These are phyloP conservation scores for Elymnias hypermnestra DNA, from an alignment of 1,140 invertebrate genomes.

Conservation along the genomic window DNA sequence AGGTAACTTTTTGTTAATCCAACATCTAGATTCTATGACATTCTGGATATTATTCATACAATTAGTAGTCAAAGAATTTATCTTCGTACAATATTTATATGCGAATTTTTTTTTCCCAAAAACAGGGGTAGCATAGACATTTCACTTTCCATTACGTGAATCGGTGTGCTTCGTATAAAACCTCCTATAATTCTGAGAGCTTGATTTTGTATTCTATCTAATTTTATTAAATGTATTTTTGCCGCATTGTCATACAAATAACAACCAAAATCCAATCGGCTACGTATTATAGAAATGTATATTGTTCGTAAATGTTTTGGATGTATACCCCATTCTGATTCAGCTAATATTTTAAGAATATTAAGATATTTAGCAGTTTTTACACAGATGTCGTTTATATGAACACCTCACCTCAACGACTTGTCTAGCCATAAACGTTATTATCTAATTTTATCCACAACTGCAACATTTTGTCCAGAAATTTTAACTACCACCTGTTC, in stretches of 20 bases:
- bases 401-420: slow-evolving; percentile 4
- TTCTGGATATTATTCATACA: no score
- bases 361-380: slow-evolving; percentile 6
- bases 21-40: no score
- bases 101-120: no score
- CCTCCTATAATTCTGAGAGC: slow-evolving; percentile 9
- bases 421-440: slow-evolving; percentile 4
- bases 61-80: no score
- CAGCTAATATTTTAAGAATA: slow-evolving; percentile 9
- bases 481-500: no score
- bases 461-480: no score
- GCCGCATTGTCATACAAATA: slow-evolving; percentile 16
- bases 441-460: slow-evolving; percentile 6
- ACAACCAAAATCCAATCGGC: slow-evolving; percentile 19
- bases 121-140: no score
- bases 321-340: slow-evolving; percentile 10
- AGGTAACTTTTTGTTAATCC: no score
- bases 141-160: slow-evolving; percentile 28
- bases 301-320: slow-evolving; percentile 4
- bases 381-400: slow-evolving; percentile 8
- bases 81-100: no score
- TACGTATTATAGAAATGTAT: slow-evolving; percentile 8
- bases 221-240: no score
- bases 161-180: slow-evolving; percentile 21
- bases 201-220: slow-evolving; percentile 22